These are phyloP conservation scores for Clinocottus analis DNA, from an alignment of 2,113 vertebrate genomes.

Conservation along the genomic window DNA sequence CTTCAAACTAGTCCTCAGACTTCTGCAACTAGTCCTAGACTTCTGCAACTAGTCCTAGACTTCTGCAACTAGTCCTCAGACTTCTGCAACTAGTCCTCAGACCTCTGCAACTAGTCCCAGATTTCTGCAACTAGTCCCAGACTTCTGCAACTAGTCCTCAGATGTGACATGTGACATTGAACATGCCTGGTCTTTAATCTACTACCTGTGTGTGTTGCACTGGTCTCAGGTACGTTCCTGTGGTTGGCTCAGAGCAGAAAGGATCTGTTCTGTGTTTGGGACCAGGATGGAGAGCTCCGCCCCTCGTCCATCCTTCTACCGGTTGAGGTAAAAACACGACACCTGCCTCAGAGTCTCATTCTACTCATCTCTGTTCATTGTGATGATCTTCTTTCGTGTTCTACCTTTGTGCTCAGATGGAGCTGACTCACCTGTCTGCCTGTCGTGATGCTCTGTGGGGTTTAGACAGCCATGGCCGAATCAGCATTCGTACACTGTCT, in stretches of 20 bases:
- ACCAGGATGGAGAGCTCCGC: conserved; percentile 89
- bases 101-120: no score
- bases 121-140: no score
- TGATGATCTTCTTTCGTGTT: not conserved
- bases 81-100: no score
- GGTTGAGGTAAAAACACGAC: conserved; percentile 72
- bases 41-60: no score
- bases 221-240: conserved; percentile 88
- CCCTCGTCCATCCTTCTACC: conserved; percentile 92
- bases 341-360: not conserved
- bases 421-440: conserved; percentile 90
- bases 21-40: no score
- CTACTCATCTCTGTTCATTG: rapidly evolving
- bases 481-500: conserved; percentile 92
- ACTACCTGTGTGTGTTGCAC: conserved; percentile 70
- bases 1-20: no score
- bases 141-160: not conserved
- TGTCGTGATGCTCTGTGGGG: conserved; percentile 95
- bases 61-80: no score
- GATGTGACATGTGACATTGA: not conserved
- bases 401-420: conserved; percentile 67
- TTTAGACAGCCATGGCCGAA: conserved; percentile 87
- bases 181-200: not conserved
- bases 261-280: conserved; percentile 93
- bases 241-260: conserved; percentile 97